Conservation (phyloP, 2,797 vertebrate genomes). For the Acrossocheilus wenchowensis region DNA sequence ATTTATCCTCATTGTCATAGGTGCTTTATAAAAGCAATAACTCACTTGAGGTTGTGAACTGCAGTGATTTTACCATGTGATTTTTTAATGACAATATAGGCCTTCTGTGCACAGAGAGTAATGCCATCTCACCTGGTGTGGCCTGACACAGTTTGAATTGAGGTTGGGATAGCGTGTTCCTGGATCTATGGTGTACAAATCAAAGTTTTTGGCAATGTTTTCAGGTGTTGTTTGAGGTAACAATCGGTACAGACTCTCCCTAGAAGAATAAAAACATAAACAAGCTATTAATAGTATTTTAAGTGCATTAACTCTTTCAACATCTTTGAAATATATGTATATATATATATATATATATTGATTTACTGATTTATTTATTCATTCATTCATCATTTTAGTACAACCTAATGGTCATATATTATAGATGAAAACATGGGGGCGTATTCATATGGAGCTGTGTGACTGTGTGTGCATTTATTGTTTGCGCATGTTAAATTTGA, state of each 20-base stretch:
- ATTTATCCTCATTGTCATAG: too few species aligned
- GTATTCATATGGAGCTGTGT: neutral
- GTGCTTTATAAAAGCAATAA: neutral
- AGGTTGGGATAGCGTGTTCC: slow-evolving; percentile 94
- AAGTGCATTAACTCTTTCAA: neutral
- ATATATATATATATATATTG: too few species aligned
- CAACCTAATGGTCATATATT: neutral
- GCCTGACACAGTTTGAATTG: slow-evolving; percentile 88
- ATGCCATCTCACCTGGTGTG: slow-evolving; percentile 84
- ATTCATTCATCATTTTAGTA: neutral
- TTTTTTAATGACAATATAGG: neutral
- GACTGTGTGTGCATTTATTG: neutral
- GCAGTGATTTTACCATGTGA: neutral
- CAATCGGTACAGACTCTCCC: slow-evolving; percentile 94
- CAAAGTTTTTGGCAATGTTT: slow-evolving; percentile 97
- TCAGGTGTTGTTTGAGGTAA: slow-evolving; percentile 96
- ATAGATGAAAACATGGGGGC: neutral
- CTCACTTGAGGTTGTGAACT: too few species aligned
- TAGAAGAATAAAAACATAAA: slow-evolving; percentile 62
- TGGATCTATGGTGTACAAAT: slow-evolving; percentile 95
- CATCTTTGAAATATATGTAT: neutral
- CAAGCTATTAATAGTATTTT: neutral
- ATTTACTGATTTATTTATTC: neutral
- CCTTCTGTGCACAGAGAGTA: neutral
- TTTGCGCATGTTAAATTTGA: neutral